Evolutionary conservation across 2,797 vertebrate genomes (phyloP), one percentile per base, ranked within the genome.

Genomic region (Centropyge bicolor): DNA sequence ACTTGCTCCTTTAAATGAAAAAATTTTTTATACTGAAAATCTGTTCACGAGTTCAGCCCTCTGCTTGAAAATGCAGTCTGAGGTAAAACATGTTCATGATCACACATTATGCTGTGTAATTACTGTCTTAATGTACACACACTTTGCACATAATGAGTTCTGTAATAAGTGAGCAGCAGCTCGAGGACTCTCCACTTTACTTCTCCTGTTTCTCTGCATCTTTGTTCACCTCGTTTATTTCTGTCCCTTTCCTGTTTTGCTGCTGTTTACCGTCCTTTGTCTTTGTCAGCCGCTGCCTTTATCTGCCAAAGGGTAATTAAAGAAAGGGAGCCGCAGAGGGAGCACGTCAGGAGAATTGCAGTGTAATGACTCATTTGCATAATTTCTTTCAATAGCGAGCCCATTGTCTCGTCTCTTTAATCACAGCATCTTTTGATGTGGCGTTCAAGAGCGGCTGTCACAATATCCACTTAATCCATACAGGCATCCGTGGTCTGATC

Each of bases 341-440:
- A 80, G 19, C 8, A 19, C 36, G 74, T 63, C 56, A 51, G 6
- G 5, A 61, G 45, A 48, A 54, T 14, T 46, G 52, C 5, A 17
- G 16, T 31, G 19, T n/a, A 49, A 54, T 43, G 1, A 70, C 60
- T 54, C 24, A 81, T 86, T 74, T 75, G 70, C 69, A 77, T 77
- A 52, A 76, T 80, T 46, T 48, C 27, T 70, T 57, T 62, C 14
- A 74, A 24, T 14, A 35, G 38, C 1, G 1, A 54, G 48, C 36
- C 43, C 24, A 17, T 55, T 8, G 70, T 51, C 14, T 66, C 0
- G 6, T 43, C 10, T 66, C 36, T n/a, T 75, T 57, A 45, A 60
- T 61, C 27, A 54, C 67, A 27, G 8, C 1, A 11, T 43, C 36
- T 69, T 78, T 65, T 60, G 55, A 71, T 77, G 49, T 35, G 43